Base-by-base conservation (phyloP, 2,888 invertebrate genomes). In the Orgyia antiqua region DNA sequence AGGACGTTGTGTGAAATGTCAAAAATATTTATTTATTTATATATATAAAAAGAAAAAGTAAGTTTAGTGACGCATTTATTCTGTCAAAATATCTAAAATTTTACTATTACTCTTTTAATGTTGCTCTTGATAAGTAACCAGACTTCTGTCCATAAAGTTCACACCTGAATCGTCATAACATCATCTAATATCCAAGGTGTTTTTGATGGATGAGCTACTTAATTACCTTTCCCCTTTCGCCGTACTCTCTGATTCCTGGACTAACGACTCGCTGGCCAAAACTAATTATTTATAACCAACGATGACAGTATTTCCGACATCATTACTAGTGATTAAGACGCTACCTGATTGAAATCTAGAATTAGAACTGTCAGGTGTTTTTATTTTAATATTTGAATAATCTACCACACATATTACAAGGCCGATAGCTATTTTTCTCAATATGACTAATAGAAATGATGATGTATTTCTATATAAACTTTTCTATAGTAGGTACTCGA, bases 261-360 rank as follows among this genome's bases (percentile, higher is more conserved):
- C 69, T 79, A 78, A 78, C 75, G 77, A 77, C 68, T 60, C 47
- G 52, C 54, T 62, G 67, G 69, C 63, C 65, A 66, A 68, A 71
- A 72, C 73, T 58, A 68, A 77, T 76, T 77, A 82, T 80, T 80
- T 79, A 80, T 75, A 69, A 37, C 51, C 45, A 32, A 61, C 52
- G 82, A 68, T 71, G 83, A 83, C 82, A 83, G 70, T 68, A 58
- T 65, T 80, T 83, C 82, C 83, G 78, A 72, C 69, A 66, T 63
- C 59, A 70, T 59, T 54, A 50, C 60, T 47, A 57, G 58, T 70
- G 70, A 74, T 74, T 72, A 64, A 66, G 62, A 45, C 38, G 43
- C 49, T 50, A 20, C 54, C 34, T 47, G 59, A 73, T 69, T 68
- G 62, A 68, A 58, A 63, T 58, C 65, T 60, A 47, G 53, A 53